These are phyloP conservation scores for Dromius quadrimaculatus DNA, from an alignment of 2,888 invertebrate genomes.

Conservation along the genomic window DNA sequence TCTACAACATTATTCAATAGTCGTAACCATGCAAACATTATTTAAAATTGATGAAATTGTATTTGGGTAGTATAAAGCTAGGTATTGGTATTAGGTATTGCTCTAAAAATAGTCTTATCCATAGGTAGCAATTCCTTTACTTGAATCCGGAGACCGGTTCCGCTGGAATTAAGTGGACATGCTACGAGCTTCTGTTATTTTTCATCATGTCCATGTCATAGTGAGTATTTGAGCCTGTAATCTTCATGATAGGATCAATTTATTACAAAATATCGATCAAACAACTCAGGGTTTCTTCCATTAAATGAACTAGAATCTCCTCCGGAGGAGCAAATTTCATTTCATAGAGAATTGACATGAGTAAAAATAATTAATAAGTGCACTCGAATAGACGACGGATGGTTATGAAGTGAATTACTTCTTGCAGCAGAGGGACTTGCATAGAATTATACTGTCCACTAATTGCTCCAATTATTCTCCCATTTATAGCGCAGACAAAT, in stretches of 20 bases:
- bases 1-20: too few species aligned
- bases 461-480: constrained; percentile 52
- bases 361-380: constrained; percentile 14
- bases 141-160: too few species aligned
- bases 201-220: constrained; percentile 33
- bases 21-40: too few species aligned
- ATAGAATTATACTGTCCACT: constrained; percentile 38
- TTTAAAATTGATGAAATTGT: too few species aligned
- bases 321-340: constrained; percentile 6
- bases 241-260: constrained; percentile 39
- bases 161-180: too few species aligned
- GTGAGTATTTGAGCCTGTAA: background rate
- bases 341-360: constrained; percentile 15
- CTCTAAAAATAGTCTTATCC: too few species aligned
- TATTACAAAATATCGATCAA: constrained; percentile 20
- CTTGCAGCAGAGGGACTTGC: constrained; percentile 25
- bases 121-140: too few species aligned
- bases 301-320: constrained; percentile 19
- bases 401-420: constrained; percentile 24
- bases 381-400: background rate
- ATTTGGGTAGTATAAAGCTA: too few species aligned
- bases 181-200: too few species aligned
- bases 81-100: too few species aligned
- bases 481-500: constrained; percentile 49
- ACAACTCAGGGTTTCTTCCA: constrained; percentile 14